Base-by-base conservation (phyloP, 1,140 invertebrate species). In the Melanaphis sacchari region DNA sequence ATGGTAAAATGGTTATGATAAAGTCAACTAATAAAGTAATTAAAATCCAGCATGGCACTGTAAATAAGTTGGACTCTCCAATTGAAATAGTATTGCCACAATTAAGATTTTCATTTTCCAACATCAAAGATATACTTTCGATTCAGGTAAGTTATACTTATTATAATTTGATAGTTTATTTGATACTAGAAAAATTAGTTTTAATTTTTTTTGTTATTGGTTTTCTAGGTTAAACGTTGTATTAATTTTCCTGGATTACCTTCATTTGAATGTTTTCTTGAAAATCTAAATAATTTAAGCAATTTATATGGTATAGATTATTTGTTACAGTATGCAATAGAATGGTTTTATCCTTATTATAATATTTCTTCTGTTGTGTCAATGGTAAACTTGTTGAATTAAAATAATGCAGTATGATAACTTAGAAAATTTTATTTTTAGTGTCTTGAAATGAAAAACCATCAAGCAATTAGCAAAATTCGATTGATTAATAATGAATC, bases 1-100 rank as follows among this genome's bases (percentile, higher is more conserved):
- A 96, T 91, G 95, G 95, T 24, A 95, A 95, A 91, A 94, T 96
- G 24, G 94, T 96, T 4, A 95, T 96, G 92, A 95, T 96, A 66
- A 96, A 95, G 94, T 95, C 95, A 4, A 95, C 95, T 24, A 96
- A 96, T 94, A 94, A 96, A 92, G 95, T 96, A 3, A 95, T 96
- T 40, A 95, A 95, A 93, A 94, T 96, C 11, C 95, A 95, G 89
- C 95, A 96, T 93, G 94, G 95, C 1, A 94, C 95, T 43, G 95
- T 96, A 38, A 94, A 95, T 84, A 95, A 95, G 85, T 93, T 95
- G 49, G 95, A 96, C 54, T 94, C 95, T 8, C 96, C 96, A 38
- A 95, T 94, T 94, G 95, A 95, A 94, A 95, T 96, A 36, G 95
- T 95, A 90, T 95, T 96, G 93, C 96, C 96, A 8, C 94, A 94